Conservation (phyloP, 2,113 vertebrate species). For the Martes martes region DNA sequence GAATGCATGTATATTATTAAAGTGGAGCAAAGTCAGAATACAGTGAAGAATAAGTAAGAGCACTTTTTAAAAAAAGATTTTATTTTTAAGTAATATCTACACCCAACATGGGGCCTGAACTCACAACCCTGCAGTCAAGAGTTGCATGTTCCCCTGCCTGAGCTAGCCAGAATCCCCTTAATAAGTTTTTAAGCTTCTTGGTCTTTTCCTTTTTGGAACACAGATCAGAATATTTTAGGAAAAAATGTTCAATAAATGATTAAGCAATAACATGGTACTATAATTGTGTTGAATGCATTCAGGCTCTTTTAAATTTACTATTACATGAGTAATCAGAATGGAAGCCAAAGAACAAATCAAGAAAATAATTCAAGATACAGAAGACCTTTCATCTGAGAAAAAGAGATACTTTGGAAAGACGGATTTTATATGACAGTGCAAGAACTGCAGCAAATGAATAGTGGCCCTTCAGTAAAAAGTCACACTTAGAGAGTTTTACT, state of each 20-base stretch:
- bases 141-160: background rate
- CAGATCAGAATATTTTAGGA: constrained; percentile 8
- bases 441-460: background rate
- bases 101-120: background rate
- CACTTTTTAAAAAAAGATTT: background rate
- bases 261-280: background rate
- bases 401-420: background rate
- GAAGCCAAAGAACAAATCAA: background rate
- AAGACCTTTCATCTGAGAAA: background rate
- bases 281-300: constrained; percentile 10
- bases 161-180: background rate
- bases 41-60: background rate
- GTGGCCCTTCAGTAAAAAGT: background rate
- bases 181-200: background rate
- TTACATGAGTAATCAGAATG: background rate
- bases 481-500: background rate
- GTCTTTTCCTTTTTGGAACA: background rate
- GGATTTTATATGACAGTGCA: background rate
- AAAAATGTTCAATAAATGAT: background rate
- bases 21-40: constrained; percentile 21
- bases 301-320: background rate
- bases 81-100: background rate
- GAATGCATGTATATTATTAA: constrained; percentile 8
- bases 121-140: background rate
- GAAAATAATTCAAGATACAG: constrained; percentile 1